phyloP scores from a whole-genome alignment of 2,888 invertebrate genomes.

The Diloba caeruleocephala region DNA sequence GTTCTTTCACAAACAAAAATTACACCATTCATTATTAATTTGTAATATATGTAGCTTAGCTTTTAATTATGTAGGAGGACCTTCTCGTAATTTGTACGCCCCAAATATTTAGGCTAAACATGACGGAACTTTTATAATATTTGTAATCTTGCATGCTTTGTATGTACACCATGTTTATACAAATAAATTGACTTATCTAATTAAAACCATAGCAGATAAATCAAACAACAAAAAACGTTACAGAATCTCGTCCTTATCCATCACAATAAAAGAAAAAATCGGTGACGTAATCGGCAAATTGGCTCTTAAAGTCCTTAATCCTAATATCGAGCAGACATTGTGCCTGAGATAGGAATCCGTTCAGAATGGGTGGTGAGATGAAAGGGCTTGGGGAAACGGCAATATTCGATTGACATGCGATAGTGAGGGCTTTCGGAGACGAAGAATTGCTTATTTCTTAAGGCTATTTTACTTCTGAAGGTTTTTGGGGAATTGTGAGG shows the following conservation, averaged over 20 bases:
- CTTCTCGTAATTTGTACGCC: no score
- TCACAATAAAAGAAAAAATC: constrained; percentile 50
- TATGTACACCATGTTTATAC: no score
- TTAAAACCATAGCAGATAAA: no score
- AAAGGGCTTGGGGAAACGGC: constrained; percentile 48
- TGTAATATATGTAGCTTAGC: no score
- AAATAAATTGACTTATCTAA: no score
- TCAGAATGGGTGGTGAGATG: constrained; percentile 57
- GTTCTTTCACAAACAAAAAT: no score
- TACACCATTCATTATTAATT: no score
- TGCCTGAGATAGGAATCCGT: constrained; percentile 30
- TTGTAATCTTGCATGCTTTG: no score
- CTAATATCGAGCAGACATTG: constrained; percentile 49
- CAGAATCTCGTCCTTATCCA: constrained; percentile 8
- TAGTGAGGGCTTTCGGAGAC: constrained; percentile 19
- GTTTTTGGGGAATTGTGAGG: background rate
- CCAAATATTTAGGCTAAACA: no score
- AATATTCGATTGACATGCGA: constrained; percentile 53
- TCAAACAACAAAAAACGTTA: constrained; percentile 1
- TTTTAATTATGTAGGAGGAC: no score
- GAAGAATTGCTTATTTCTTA: constrained; percentile 30
- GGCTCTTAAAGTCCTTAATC: constrained; percentile 54
- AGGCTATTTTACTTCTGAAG: constrained; percentile 10
- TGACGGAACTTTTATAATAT: no score
- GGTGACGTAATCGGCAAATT: constrained; percentile 44